Evolutionary conservation across 2,888 invertebrate species (phyloP).

Genomic region (Caenorhabditis sp.): DNA sequence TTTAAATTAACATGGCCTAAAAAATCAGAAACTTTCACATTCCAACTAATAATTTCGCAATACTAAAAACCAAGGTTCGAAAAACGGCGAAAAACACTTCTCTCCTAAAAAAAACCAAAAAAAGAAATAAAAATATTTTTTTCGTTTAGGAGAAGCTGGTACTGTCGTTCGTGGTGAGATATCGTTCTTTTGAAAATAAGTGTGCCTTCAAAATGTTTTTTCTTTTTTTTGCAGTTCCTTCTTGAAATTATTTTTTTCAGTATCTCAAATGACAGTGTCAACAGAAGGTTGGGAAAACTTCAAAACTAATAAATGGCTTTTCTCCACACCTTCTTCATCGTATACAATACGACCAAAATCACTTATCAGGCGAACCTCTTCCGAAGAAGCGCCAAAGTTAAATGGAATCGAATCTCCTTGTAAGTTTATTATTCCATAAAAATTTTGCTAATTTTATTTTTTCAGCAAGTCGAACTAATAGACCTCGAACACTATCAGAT

Average conservation of each 20-base stretch:
- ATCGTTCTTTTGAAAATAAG: slow-evolving; percentile 12
- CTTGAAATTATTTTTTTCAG: not conserved
- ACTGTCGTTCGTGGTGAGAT: slow-evolving; percentile 24
- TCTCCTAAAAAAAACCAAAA: slow-evolving; percentile 7
- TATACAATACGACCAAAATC: slow-evolving; percentile 15
- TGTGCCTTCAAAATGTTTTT: slow-evolving; percentile 35
- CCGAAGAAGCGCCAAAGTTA: not conserved
- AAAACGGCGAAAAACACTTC: not conserved
- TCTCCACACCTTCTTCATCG: slow-evolving; percentile 37
- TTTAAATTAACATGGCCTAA: no score
- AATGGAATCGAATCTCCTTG: slow-evolving; percentile 10
- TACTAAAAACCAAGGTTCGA: not conserved
- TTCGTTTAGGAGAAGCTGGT: slow-evolving; percentile 23
- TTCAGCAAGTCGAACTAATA: slow-evolving; percentile 29
- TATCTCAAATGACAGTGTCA: slow-evolving; percentile 28
- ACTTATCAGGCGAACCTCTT: slow-evolving; percentile 12
- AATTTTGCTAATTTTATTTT: slow-evolving; percentile 7
- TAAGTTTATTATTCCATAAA: not conserved
- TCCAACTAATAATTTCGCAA: no score
- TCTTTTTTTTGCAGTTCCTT: slow-evolving; percentile 5
- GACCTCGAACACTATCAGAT: slow-evolving; percentile 36
- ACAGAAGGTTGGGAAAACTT: slow-evolving; percentile 29
- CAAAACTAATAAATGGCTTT: slow-evolving; percentile 41
- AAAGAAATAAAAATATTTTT: slow-evolving; percentile 15
- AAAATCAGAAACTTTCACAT: no score